Evolutionary conservation across 2,797 vertebrate genomes (phyloP).

Genomic region (Sebastes taczanowskii): DNA sequence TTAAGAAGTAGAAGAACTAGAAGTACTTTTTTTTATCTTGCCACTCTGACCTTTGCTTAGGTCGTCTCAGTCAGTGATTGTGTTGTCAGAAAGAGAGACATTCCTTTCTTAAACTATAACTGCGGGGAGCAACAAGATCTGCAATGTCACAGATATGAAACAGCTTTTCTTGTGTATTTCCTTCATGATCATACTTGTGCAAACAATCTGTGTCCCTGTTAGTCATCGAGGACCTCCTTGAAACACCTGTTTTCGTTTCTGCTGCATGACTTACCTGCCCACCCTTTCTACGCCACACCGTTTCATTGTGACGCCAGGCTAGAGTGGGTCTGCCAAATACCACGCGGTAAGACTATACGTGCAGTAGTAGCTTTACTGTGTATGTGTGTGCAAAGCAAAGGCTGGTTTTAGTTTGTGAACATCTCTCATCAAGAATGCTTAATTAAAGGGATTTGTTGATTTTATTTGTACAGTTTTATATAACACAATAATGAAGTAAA

Average conservation of each 20-base stretch:
- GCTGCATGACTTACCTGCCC: conserved; percentile 24
- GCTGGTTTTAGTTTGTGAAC: background rate
- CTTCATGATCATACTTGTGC: background rate
- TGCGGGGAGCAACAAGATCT: background rate
- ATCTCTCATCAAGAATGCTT: background rate
- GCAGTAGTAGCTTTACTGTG: background rate
- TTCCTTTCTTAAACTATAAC: background rate
- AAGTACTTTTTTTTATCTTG: background rate
- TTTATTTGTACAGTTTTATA: background rate
- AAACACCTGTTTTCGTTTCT: conserved; percentile 55
- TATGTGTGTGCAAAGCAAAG: background rate
- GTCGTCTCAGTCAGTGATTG: background rate
- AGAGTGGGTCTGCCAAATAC: conserved; percentile 96
- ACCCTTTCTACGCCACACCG: conserved; percentile 84
- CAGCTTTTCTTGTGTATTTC: background rate
- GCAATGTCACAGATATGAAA: background rate
- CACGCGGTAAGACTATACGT: conserved; percentile 84
- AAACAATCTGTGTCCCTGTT: conserved; percentile 35
- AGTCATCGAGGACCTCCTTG: conserved; percentile 70
- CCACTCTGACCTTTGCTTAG: background rate
- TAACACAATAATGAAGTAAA: background rate
- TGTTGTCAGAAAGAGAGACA: background rate
- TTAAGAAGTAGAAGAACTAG: background rate
- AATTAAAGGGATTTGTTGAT: background rate
- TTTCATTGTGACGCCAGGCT: conserved; percentile 92